Conservation (phyloP, 2,888 invertebrate genomes). For the Cantharis rufa region DNA sequence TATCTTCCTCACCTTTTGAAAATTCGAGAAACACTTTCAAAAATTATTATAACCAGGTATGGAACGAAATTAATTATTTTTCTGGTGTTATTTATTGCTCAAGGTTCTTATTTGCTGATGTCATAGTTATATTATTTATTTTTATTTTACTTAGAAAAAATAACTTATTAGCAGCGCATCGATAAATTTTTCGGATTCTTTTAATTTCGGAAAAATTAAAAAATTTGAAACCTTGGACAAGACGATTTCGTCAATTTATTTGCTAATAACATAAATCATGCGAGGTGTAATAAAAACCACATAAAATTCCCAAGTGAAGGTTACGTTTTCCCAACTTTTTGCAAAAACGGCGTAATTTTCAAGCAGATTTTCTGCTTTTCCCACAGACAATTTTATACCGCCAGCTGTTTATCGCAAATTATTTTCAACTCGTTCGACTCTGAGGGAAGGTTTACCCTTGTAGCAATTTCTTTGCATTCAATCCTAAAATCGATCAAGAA, state of each 20-base stretch:
- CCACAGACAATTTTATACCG: background rate
- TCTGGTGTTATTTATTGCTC: constrained; percentile 18
- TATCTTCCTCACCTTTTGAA: constrained; percentile 20
- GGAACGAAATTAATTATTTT: constrained; percentile 7
- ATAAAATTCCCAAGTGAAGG: background rate
- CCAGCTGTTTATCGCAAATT: background rate
- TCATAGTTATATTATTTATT: background rate
- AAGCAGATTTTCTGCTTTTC: background rate
- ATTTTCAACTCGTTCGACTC: background rate
- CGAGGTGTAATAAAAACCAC: background rate
- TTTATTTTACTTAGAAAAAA: background rate
- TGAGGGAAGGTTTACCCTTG: background rate
- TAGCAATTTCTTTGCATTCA: background rate
- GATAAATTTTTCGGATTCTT: background rate
- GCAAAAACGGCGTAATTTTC: background rate
- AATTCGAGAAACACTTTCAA: constrained; percentile 11
- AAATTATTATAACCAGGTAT: constrained; percentile 28
- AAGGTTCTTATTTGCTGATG: constrained; percentile 15
- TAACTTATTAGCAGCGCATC: background rate
- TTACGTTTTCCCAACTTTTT: background rate
- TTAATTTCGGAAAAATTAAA: background rate
- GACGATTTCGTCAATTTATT: background rate
- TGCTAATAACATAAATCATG: background rate
- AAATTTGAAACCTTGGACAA: background rate
- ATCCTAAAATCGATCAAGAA: background rate